Percentiles rank a stretch among this genome's conserved stretches.
Evolutionary conservation across 2,888 invertebrate genomes (phyloP).

Genomic region (Ferrisia virgata): DNA sequence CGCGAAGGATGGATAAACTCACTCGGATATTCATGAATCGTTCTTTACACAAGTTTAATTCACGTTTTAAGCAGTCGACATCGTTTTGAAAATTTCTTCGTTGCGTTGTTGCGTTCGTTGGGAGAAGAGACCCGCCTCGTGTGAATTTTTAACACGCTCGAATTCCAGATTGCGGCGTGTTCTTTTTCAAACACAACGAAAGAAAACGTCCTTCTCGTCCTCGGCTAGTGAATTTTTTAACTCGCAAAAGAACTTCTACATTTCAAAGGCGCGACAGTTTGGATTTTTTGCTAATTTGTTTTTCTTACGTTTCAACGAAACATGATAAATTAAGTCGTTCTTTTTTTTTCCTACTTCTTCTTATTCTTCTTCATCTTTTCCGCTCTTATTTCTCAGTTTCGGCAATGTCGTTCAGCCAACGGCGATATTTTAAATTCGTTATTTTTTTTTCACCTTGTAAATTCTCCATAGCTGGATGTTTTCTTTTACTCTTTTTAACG

Average conservation of each 20-base stretch:
- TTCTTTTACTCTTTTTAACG: not conserved
- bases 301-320: not conserved
- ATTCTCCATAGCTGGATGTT: not conserved
- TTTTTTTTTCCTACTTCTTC: no score
- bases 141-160: conserved; percentile 10
- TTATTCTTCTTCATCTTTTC: no score
- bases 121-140: not conserved
- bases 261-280: not conserved
- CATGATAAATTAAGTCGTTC: not conserved
- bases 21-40: conserved; percentile 1
- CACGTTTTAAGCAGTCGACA: not conserved
- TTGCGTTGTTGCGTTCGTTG: not conserved
- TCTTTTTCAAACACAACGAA: not conserved
- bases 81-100: not conserved
- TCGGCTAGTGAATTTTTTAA: not conserved
- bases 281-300: conserved; percentile 3
- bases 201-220: no score
- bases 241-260: not conserved
- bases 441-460: not conserved
- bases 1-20: not conserved
- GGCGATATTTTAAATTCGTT: not conserved
- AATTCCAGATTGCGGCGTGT: not conserved
- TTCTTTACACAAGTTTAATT: conserved; percentile 12
- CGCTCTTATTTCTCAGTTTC: not conserved
- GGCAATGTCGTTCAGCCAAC: not conserved